Evolutionary conservation across 2,113 vertebrate genomes (phyloP).

Genomic region (Gila orcuttii): DNA sequence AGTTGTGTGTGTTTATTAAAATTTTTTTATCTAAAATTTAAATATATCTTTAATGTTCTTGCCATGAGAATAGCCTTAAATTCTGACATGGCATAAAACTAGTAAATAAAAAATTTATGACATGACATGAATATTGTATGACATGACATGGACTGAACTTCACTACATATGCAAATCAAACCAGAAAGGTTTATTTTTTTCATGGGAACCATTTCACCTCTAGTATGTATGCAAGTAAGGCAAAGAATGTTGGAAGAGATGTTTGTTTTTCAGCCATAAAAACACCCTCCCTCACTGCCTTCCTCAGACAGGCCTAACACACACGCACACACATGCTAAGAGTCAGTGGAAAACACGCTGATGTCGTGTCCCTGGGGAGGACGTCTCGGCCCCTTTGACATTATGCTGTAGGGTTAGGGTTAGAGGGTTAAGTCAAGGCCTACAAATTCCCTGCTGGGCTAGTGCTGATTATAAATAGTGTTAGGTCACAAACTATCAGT

Average conservation of each 20-base stretch:
- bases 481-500: conserved; percentile 5
- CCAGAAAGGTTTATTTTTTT: not conserved
- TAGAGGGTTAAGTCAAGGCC: conserved; percentile 11
- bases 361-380: not conserved
- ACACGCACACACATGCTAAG: not conserved
- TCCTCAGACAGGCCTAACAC: not conserved
- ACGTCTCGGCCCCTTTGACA: conserved; percentile 2
- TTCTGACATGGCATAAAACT: too few relatives aligned
- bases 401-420: conserved; percentile 10
- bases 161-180: too few relatives aligned
- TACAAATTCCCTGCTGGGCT: conserved; percentile 21
- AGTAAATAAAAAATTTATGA: too few relatives aligned
- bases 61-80: too few relatives aligned
- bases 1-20: too few relatives aligned
- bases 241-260: conserved; percentile 8
- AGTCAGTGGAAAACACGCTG: not conserved
- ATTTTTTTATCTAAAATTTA: too few relatives aligned
- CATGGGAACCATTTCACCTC: not conserved
- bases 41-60: too few relatives aligned
- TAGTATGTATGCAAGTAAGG: not conserved
- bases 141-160: too few relatives aligned
- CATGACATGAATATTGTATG: too few relatives aligned
- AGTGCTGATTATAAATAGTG: conserved; percentile 14
- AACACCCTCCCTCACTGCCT: not conserved
- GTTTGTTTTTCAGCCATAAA: not conserved